Evolutionary conservation across 2,888 invertebrate genomes (phyloP), one percentile per base, ranked within the genome.

Genomic region (Mechanitis mazaeus): DNA sequence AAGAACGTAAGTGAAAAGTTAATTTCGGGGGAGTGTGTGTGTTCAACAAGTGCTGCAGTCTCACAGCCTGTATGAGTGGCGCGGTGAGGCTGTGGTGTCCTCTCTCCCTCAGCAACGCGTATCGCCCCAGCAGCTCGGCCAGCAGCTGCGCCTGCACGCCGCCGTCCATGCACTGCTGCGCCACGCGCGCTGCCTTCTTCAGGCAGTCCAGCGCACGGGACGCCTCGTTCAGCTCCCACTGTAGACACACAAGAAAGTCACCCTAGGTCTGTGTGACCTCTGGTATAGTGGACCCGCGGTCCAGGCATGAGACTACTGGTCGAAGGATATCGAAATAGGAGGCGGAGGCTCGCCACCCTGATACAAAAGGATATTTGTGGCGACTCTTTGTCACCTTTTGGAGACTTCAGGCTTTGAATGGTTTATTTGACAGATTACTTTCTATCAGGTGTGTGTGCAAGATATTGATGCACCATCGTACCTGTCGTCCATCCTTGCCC

Each of bases 131-230:
- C 66, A 99, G 92, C 81, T 99, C 99, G 3, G 98, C 97, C 78
- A 97, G 95, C 50, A 99, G 91, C 80, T 99, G 98, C 33, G 98
- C 97, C 90, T 99, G 98, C 5, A 98, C 98, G 2, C 96, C 95
- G 28, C 94, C 94, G 87, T 99, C 99, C 96, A 99, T 97, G 77
- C 99, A 99, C 77, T 99, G 98, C 71, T 96, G 96, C 0, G 98
- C 97, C 63, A 99, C 98, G 61, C 97, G 93, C 3, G 97, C 94
- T 9, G 97, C 97, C 83, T 98, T 98, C 87, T 98, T 98, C 70
- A 99, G 90, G 80, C 98, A 99, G 78, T 99, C 99, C 55, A 97
- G 91, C 0, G 97, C 98, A 38, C 97, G 93, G 70, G 95, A 95
- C 3, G 97, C 96, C 80, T 99, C 98, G 71, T 95, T 95, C 83